Evolutionary conservation across 2,113 vertebrate species (phyloP), one percentile per base, ranked within the genome.

Genomic region (Orycteropus afer): DNA sequence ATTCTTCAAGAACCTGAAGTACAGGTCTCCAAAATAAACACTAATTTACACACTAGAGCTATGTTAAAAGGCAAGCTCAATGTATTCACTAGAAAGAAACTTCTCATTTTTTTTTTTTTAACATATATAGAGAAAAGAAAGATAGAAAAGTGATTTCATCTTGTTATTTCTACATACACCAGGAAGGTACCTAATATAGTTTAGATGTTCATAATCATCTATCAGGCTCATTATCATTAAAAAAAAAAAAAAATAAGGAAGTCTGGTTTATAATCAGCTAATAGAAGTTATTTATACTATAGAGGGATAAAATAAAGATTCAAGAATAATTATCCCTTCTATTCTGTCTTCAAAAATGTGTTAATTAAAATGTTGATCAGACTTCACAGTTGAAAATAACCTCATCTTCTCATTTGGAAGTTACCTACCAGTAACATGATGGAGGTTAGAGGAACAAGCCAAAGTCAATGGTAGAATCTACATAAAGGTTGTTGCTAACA

Each of bases 291-390:
- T 55, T 83, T 73, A 57, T 8, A 83, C 13, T 25, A 82, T 8
- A 81, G 23, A 81, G 27, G 45, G 40, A 78, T 32, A 89, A 80
- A 85, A n/a, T n/a, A n/a, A n/a, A n/a, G 17, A 82, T 45, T 85
- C 49, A 82, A 88, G 47, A 93, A 95, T 69, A 89, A 83, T 86
- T 47, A 86, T 5, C 3, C 20, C 37, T 51, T 84, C 27, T 25
- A 92, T 1, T 86, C 49, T 90, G 22, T 1, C 32, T 13, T 13
- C 5, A 1, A 71, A 93, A 93, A 78, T 20, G 4, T 78, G 53
- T 86, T 93, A 82, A 59, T 97, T 95, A 85, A 96, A 95, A 65
- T 86, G 61, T 80, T 97, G 81, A 86, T 29, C 90, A 93, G 42
- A 63, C 97, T 89, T 84, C 86, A 93, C 37, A n/a, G 63, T 59